These are phyloP conservation scores for Pelagia noctiluca DNA, from an alignment of 30 jellyfish, hydroid and myxozoan species.

Conservation along the genomic window DNA sequence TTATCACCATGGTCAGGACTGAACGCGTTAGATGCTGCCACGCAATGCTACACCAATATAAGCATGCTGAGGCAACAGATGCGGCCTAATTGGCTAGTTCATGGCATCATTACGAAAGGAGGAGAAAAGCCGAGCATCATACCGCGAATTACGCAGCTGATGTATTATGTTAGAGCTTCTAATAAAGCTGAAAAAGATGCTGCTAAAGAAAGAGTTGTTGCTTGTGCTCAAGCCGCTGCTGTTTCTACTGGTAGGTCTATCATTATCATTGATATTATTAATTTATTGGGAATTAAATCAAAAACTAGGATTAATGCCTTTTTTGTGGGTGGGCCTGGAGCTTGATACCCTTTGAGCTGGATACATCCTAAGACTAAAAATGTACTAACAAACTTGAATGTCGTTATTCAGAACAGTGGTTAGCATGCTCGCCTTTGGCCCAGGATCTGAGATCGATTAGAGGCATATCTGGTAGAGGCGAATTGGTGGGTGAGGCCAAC, in stretches of 20 bases:
- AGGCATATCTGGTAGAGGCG: too few relatives aligned
- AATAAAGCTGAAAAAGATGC: slow-evolving; percentile 76
- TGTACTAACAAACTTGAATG: too few relatives aligned
- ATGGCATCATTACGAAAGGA: slow-evolving; percentile 89
- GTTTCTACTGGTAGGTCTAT: slow-evolving; percentile 77
- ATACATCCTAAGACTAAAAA: too few relatives aligned
- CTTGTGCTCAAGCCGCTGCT: slow-evolving; percentile 95
- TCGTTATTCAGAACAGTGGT: too few relatives aligned
- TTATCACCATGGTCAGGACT: slow-evolving; percentile 98
- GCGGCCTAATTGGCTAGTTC: slow-evolving; percentile 82
- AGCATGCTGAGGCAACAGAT: slow-evolving; percentile 98
- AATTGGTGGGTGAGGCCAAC: too few relatives aligned
- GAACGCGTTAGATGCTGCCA: slow-evolving; percentile 99
- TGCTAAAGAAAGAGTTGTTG: slow-evolving; percentile 52
- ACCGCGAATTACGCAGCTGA: slow-evolving; percentile 76
- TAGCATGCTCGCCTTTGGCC: too few relatives aligned
- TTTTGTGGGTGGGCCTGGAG: too few relatives aligned
- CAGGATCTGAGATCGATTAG: too few relatives aligned
- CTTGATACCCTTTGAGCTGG: too few relatives aligned
- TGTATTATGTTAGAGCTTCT: slow-evolving; percentile 72
- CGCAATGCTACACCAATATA: slow-evolving; percentile 78
- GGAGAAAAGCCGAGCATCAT: slow-evolving; percentile 92
- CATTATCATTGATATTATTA: too few relatives aligned
- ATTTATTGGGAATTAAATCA: too few relatives aligned
- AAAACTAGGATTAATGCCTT: too few relatives aligned